Conservation (phyloP, 1,140 invertebrate species). For the Monomorium pharaonis region DNA sequence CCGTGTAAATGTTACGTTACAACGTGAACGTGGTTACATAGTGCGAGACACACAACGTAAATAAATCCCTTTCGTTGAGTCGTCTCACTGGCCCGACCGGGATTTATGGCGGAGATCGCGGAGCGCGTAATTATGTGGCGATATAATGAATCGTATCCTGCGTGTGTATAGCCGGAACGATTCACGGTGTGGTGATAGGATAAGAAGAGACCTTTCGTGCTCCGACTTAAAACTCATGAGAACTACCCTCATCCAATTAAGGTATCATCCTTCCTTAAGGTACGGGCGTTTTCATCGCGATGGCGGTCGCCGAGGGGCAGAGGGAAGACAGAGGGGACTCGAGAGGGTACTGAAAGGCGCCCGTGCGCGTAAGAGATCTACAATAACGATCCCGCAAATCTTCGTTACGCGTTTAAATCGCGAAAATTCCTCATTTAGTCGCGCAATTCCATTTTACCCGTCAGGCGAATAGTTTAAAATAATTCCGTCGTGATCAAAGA, state of each 20-base stretch:
- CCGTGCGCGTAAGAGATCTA: conserved; percentile 25
- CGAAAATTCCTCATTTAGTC: conserved; percentile 45
- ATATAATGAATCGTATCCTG: conserved; percentile 54
- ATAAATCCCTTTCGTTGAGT: conserved; percentile 41
- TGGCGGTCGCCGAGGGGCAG: not conserved
- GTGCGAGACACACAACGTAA: conserved; percentile 2
- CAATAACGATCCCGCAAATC: conserved; percentile 51
- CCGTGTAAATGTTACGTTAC: not conserved
- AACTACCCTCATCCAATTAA: conserved; percentile 70
- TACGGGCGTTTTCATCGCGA: conserved; percentile 25
- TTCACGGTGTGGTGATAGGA: conserved; percentile 45
- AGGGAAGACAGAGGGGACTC: not conserved
- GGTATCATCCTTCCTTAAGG: conserved; percentile 62
- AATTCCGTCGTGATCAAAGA: conserved; percentile 21
- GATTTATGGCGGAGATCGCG: conserved; percentile 13
- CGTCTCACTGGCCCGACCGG: not conserved
- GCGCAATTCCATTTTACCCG: conserved; percentile 20
- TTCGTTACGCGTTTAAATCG: conserved; percentile 39
- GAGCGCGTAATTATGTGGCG: conserved; percentile 47
- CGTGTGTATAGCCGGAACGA: conserved; percentile 15
- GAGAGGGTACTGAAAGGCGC: conserved; percentile 32
- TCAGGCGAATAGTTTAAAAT: conserved; percentile 33
- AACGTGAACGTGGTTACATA: not conserved
- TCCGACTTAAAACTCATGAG: conserved; percentile 63
- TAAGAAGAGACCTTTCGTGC: conserved; percentile 44